phyloP scores from a whole-genome alignment of 2,888 invertebrate species.

The Nyleta sp. region DNA sequence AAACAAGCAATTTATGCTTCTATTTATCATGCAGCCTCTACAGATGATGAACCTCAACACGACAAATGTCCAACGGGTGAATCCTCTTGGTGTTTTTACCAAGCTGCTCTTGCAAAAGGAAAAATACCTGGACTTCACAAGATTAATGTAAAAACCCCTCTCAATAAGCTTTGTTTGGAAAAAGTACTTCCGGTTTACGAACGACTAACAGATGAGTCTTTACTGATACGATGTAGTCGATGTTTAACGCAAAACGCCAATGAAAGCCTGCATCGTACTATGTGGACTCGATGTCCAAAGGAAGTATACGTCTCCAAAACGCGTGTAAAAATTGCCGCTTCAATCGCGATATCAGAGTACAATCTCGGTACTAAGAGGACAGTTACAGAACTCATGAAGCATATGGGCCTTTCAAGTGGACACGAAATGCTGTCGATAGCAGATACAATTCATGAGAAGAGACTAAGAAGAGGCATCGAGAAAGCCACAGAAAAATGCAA shows the following conservation, averaged over 20 bases:
- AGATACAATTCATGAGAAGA: conserved; percentile 1
- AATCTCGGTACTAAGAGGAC: conserved; percentile 45
- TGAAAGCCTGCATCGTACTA: conserved; percentile 46
- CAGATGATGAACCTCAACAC: conserved; percentile 46
- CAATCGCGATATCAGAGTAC: conserved; percentile 42
- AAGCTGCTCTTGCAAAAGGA: conserved; percentile 43
- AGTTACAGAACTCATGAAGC: conserved; percentile 36
- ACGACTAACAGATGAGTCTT: conserved; percentile 26
- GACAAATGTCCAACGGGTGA: conserved; percentile 34
- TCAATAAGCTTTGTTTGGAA: background rate
- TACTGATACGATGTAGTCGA: conserved; percentile 34
- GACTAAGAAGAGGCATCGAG: too few species aligned
- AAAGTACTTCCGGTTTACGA: conserved; percentile 28
- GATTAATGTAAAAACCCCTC: background rate
- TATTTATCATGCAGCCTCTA: conserved; percentile 37
- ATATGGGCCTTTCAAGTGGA: conserved; percentile 28
- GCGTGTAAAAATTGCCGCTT: conserved; percentile 17
- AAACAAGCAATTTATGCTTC: conserved; percentile 21
- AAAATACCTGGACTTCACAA: background rate
- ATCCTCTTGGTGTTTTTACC: conserved; percentile 62
- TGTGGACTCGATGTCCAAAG: conserved; percentile 48
- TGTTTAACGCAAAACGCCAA: conserved; percentile 56
- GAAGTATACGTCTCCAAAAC: background rate
- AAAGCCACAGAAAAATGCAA: too few species aligned
- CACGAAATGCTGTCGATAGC: conserved; percentile 3